Conservation (phyloP, 64 coral and sea anemone genomes). For the Cladopsammia gracilis region DNA sequence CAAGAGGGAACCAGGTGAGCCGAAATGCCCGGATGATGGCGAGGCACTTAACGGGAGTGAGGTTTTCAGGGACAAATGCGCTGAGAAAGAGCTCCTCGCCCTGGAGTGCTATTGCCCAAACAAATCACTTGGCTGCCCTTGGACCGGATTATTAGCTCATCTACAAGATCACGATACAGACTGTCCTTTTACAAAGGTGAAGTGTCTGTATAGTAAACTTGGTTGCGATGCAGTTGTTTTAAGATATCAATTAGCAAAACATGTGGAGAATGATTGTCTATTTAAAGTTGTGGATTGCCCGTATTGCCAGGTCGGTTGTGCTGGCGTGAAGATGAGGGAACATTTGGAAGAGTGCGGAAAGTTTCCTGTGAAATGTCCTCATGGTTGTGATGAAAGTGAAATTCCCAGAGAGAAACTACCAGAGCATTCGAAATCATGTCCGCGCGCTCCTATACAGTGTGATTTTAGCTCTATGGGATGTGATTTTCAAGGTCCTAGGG, state of each 20-base stretch:
- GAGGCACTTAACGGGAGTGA: constrained; percentile 16
- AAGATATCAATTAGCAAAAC: constrained; percentile 69
- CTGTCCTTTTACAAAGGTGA: constrained; percentile 75
- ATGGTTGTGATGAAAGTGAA: constrained; percentile 58
- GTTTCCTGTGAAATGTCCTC: constrained; percentile 76
- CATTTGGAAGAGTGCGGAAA: constrained; percentile 78
- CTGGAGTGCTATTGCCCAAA: constrained; percentile 74
- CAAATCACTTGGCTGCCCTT: constrained; percentile 69
- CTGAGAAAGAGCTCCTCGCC: constrained; percentile 55
- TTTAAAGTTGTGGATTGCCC: constrained; percentile 58
- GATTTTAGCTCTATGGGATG: constrained; percentile 79
- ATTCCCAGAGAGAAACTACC: constrained; percentile 49
- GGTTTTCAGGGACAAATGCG: constrained; percentile 72
- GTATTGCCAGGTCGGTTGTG: constrained; percentile 47
- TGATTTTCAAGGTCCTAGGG: constrained; percentile 44
- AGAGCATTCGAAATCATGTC: constrained; percentile 71
- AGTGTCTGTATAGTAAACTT: constrained; percentile 45
- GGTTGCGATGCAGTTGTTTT: constrained; percentile 61
- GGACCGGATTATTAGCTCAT: constrained; percentile 51
- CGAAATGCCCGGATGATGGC: constrained; percentile 69
- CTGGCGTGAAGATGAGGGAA: constrained; percentile 49
- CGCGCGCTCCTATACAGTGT: constrained; percentile 37
- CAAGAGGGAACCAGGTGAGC: not conserved
- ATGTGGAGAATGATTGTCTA: constrained; percentile 77
- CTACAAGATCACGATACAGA: constrained; percentile 42